Evolutionary conservation across 2,888 invertebrate genomes (phyloP).

Genomic region (Stenotaenia linearis): DNA sequence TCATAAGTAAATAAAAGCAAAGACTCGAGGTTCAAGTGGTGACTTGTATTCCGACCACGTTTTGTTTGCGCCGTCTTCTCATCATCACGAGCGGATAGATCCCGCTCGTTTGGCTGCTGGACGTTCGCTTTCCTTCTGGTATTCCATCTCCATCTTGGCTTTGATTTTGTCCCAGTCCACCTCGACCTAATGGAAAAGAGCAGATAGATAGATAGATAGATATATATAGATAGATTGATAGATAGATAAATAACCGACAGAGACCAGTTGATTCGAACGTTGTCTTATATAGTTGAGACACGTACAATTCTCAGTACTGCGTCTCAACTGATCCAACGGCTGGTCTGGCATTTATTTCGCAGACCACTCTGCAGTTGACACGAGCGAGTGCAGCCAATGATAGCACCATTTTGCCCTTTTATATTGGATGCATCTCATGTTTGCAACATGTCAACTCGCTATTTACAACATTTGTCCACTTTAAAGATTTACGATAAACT

Average conservation of each 20-base stretch:
- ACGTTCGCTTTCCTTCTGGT: slow-evolving; percentile 42
- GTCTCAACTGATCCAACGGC: not conserved
- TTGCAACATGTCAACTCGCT: not conserved
- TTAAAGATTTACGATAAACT: no score
- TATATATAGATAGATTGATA: not conserved
- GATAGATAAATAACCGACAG: not conserved
- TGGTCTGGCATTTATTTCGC: not conserved
- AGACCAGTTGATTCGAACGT: not conserved
- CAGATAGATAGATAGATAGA: slow-evolving; percentile 14
- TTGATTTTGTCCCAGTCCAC: slow-evolving; percentile 52
- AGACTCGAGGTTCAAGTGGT: not conserved
- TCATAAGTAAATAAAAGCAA: slow-evolving; percentile 14
- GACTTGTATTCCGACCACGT: slow-evolving; percentile 13
- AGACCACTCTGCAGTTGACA: not conserved
- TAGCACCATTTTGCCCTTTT: not conserved
- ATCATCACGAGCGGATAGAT: slow-evolving; percentile 3
- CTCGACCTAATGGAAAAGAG: slow-evolving; percentile 46
- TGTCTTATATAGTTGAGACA: slow-evolving; percentile 3
- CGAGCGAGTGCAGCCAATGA: not conserved
- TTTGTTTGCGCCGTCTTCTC: slow-evolving; percentile 16
- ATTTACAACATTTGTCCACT: not conserved
- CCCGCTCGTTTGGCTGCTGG: slow-evolving; percentile 24
- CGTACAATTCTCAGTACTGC: not conserved
- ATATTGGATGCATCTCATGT: not conserved
- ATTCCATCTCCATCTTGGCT: slow-evolving; percentile 50